Base-by-base conservation (phyloP, 35 echinoderm and acorn worm species). In the Heliocidaris erythrogramma region DNA sequence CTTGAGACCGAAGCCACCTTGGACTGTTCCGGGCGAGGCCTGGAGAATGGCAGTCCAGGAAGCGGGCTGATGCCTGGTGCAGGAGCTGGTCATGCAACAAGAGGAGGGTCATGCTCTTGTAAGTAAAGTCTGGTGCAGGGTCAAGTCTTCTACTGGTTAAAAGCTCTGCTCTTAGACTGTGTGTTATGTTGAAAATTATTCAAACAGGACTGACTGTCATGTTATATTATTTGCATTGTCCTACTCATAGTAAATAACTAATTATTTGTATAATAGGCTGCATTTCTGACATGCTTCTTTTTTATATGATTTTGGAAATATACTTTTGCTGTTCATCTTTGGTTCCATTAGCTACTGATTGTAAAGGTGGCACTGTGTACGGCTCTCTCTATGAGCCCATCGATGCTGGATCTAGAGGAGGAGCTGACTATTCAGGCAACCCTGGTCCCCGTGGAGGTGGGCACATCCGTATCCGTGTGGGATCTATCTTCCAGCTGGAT, bases 371-470 rank as follows among this genome's bases (percentile, higher is more conserved):
- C 71, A 71, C 69, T 59, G 85, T 85, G 9, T 97, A 96, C 86
- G 95, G 96, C 18, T 97, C 96, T 30, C 88, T 97, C 29, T 97
- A 96, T 93, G 93, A 94, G 92, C 96, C 96, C 9, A 60, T 93
- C 17, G 30, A 92, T 13, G 91, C 95, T 52, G 96, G 96, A 47
- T 96, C 95, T 53, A 27, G 92, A 42, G 96, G 96, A 7, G 96
- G 96, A 61, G 30, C 59, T 52, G 95, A 94, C 7, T 32, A 32
- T 47, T 87, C 50, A 11, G 90, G 94, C 30, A 88, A 61, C 49
- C 95, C 93, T 17, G 97, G 97, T 14, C 96, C 97, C 0, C 95
- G 97, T 53, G 97, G 97, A 84, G 97, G 97, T 32, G 97, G 97
- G 12, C 84, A 78, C 35, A 96, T 98, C 21, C 69, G 96, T 18